Base-by-base conservation (phyloP, 1,140 invertebrate genomes). In the Chrysomallon squamiferum region DNA sequence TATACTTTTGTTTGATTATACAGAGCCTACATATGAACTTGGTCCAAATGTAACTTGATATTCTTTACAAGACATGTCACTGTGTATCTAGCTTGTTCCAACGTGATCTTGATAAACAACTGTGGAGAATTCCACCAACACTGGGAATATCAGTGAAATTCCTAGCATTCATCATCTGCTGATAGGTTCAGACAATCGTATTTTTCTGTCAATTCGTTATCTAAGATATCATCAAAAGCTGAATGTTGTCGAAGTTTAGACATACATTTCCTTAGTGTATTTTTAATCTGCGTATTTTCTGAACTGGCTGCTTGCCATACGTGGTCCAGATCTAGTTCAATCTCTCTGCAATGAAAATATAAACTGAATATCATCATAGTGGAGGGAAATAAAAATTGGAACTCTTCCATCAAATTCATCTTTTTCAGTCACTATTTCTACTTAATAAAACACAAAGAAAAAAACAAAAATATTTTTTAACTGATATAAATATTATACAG, bases 281-380 rank as follows among this genome's bases (percentile, higher is more conserved):
- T 71, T 58, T 78, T 76, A 66, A 84, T 77, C 49, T 75, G 64
- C 30, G 69, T 65, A 70, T 83, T 84, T 59, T 84, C 82, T 18
- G 72, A 71, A 32, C 62, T 76, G 30, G 80, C 79, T 59, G 79
- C 77, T 41, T 80, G 76, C 82, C 82, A 84, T 72, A 83, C 75
- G 11, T 70, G 71, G 54, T 84, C 81, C 29, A 84, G 62, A 66
- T 84, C 79, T 41, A 76, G 68, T 62, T 84, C 82, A 15, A 81
- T 62, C 20, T 75, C 72, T 64, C 82, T 84, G 70, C 3, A 65
- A 71, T 68, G 18, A 25, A 20, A 58, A 30, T 59, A n/a, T 20
- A 43, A 29, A 20, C 30, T 33, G 60, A 2, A 5, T 29, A 9
- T 41, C 22, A 47, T 47, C n/a, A 9, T 47, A 22, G 45, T 20